Percentiles rank a stretch among this genome's conserved stretches.
Evolutionary conservation across 35 echinoderm and acorn worm species (phyloP).

Genomic region (Hemicentrotus pulcherrimus): DNA sequence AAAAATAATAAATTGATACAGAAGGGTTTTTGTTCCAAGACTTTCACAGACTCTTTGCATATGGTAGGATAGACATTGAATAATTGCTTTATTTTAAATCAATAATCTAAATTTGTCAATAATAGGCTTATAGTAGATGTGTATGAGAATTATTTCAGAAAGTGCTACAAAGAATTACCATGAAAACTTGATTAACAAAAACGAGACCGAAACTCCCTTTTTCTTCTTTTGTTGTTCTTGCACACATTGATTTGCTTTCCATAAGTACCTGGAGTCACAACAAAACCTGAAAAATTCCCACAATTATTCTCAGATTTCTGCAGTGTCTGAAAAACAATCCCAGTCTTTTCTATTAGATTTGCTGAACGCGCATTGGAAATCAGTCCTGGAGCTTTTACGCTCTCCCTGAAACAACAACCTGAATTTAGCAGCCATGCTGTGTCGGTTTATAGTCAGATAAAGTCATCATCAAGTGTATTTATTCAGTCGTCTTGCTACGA

Average conservation of each 20-base stretch:
- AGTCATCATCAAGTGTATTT: background rate
- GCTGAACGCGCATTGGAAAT: background rate
- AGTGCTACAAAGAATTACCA: background rate
- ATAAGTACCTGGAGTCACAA: background rate
- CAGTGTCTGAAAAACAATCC: background rate
- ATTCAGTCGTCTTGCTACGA: background rate
- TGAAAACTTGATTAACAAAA: background rate
- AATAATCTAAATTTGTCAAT: too few relatives aligned
- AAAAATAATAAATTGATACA: too few relatives aligned
- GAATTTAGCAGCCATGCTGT: background rate
- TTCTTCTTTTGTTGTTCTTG: background rate
- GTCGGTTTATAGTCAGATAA: background rate
- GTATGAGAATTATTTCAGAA: background rate
- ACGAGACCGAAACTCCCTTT: background rate
- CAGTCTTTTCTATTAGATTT: background rate
- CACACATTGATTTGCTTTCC: background rate
- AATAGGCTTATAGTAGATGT: too few relatives aligned
- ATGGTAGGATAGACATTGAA: too few relatives aligned
- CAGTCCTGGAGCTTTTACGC: too few relatives aligned
- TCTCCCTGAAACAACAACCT: slow-evolving; percentile 2
- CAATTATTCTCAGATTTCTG: background rate
- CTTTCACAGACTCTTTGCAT: too few relatives aligned
- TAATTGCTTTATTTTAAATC: too few relatives aligned
- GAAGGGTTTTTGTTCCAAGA: too few relatives aligned
- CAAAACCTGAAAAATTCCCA: background rate